phyloP scores from a whole-genome alignment of 1,140 invertebrate species.

The Babylonia areolata region DNA sequence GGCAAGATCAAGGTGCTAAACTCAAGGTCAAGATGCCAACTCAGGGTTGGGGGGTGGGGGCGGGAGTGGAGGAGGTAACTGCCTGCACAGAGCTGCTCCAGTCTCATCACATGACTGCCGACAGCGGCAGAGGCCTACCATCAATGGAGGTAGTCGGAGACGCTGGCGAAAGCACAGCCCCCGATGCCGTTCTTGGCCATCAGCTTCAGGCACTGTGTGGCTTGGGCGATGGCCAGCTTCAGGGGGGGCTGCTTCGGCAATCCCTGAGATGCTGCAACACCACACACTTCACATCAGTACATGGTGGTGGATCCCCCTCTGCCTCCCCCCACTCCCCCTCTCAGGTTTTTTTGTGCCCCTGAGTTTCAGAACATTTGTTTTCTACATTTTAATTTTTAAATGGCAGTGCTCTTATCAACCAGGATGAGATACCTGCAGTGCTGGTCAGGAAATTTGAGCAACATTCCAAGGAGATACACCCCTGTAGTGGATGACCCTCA shows the following conservation, averaged over 20 bases:
- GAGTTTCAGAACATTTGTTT: no score
- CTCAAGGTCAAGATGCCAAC: no score
- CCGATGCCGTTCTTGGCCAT: slow-evolving; percentile 94
- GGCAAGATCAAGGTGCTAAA: neutral
- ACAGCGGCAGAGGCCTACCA: slow-evolving; percentile 35
- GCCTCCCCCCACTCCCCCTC: no score
- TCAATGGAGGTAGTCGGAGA: slow-evolving; percentile 73
- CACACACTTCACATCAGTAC: neutral
- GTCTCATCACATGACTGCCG: slow-evolving; percentile 2
- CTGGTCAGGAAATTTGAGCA: no score
- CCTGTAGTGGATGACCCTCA: no score
- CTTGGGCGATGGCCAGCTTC: slow-evolving; percentile 93
- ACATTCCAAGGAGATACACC: no score
- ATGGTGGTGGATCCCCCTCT: no score
- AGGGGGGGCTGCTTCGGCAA: slow-evolving; percentile 91
- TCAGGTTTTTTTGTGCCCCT: no score
- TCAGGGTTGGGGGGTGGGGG: no score
- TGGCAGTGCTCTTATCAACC: no score
- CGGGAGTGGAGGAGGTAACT: neutral
- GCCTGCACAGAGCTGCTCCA: slow-evolving; percentile 18
- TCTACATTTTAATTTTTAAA: no score
- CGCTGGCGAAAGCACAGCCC: slow-evolving; percentile 93
- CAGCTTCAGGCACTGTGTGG: slow-evolving; percentile 89
- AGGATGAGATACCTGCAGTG: no score
- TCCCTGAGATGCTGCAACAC: slow-evolving; percentile 88